phyloP scores from a whole-genome alignment of 2,888 invertebrate species.

The Ptilodon capucinus region DNA sequence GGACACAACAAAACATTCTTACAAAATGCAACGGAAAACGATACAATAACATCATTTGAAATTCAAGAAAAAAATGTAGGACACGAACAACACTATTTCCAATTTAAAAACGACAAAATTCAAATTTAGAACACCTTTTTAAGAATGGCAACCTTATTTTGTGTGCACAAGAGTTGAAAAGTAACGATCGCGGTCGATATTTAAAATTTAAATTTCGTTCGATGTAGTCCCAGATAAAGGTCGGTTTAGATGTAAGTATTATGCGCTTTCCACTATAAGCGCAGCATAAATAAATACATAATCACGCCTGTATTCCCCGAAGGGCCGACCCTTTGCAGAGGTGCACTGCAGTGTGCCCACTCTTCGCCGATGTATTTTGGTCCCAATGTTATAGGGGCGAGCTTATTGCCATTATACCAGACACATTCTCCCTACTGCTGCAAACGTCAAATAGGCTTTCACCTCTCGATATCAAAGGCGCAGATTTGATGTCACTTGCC shows the following conservation, averaged over 20 bases:
- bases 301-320: no score
- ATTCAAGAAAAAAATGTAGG: background rate
- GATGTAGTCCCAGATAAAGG: background rate
- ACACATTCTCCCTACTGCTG: no score
- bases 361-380: no score
- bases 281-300: no score
- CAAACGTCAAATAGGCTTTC: no score
- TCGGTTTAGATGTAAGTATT: background rate
- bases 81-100: slow-evolving; percentile 1
- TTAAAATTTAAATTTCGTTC: slow-evolving; percentile 24
- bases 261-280: background rate
- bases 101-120: background rate
- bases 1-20: background rate
- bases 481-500: no score
- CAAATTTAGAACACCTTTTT: background rate
- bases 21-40: background rate
- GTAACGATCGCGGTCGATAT: slow-evolving; percentile 5
- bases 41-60: background rate
- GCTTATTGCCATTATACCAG: no score
- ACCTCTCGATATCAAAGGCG: no score
- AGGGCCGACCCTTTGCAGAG: no score
- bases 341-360: no score
- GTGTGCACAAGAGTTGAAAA: background rate
- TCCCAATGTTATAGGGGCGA: no score
- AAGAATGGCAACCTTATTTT: background rate